Evolutionary conservation across 2,797 vertebrate species (phyloP).

Genomic region (Enteromius afrohamiltoni): DNA sequence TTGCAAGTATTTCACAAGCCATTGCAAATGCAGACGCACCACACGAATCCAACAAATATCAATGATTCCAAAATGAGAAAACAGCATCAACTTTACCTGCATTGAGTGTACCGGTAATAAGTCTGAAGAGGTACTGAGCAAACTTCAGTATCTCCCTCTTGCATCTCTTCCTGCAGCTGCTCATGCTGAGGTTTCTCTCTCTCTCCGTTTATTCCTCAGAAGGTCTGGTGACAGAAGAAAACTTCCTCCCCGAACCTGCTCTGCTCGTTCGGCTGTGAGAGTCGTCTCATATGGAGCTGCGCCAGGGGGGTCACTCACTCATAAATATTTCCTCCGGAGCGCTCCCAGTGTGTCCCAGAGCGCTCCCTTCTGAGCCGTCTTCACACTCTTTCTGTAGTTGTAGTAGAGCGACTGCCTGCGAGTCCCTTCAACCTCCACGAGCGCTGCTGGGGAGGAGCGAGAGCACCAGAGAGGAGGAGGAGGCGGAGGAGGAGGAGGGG

Average conservation of each 20-base stretch:
- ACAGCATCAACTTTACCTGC: conserved; percentile 81
- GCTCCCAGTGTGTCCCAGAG: conserved; percentile 43
- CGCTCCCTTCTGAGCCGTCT: conserved; percentile 49
- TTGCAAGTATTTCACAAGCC: background rate
- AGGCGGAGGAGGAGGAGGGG: conserved; percentile 3
- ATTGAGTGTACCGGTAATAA: conserved; percentile 93
- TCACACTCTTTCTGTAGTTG: conserved; percentile 44
- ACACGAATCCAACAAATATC: background rate
- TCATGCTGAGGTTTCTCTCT: conserved; percentile 38
- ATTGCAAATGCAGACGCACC: background rate
- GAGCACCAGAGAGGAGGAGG: background rate
- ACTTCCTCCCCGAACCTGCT: conserved; percentile 66
- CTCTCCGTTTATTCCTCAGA: conserved; percentile 45
- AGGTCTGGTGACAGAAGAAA: conserved; percentile 63
- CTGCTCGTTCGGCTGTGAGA: conserved; percentile 35
- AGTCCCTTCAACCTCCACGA: conserved; percentile 81
- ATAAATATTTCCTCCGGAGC: conserved; percentile 75
- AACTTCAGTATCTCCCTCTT: conserved; percentile 96
- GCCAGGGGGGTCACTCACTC: conserved; percentile 61
- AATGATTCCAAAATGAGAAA: background rate
- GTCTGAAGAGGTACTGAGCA: conserved; percentile 94
- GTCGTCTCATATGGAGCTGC: conserved; percentile 60
- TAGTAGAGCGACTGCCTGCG: conserved; percentile 66
- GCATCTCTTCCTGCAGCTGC: conserved; percentile 93
- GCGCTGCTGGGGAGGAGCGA: conserved; percentile 78